A percentile compares a stretch with the other conserved stretches of the same genome.
Conservation (phyloP, 1,140 invertebrate species). For the Drosophila micromelanica region DNA sequence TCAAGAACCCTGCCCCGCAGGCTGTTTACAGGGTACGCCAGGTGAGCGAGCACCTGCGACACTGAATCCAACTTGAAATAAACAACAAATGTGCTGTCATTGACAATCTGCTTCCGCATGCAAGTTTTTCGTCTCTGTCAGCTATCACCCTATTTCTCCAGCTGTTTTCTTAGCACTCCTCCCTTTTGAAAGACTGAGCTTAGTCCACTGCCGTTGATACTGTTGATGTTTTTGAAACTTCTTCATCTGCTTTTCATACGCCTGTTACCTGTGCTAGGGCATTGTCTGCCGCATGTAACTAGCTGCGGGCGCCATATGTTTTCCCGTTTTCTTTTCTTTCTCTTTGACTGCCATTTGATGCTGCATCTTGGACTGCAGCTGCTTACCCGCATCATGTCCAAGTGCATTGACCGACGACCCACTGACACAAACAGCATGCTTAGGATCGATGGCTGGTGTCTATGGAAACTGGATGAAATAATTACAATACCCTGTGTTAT, state of each 20-base stretch:
- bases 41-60: constrained; percentile 28
- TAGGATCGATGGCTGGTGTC: not conserved
- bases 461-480: not conserved
- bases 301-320: constrained; percentile 72
- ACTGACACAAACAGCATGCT: constrained; percentile 52
- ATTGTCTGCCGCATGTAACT: constrained; percentile 67
- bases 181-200: constrained; percentile 16
- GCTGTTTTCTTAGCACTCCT: not conserved
- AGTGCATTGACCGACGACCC: constrained; percentile 70
- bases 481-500: too few relatives aligned
- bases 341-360: constrained; percentile 21
- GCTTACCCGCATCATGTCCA: constrained; percentile 16
- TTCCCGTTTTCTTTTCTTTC: constrained; percentile 51
- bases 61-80: constrained; percentile 67
- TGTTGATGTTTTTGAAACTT: constrained; percentile 38
- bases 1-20: constrained; percentile 20
- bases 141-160: constrained; percentile 12
- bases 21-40: constrained; percentile 30
- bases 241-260: constrained; percentile 55
- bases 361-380: constrained; percentile 35
- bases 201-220: constrained; percentile 40
- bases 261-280: constrained; percentile 31
- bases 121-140: constrained; percentile 30
- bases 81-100: constrained; percentile 57
- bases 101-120: constrained; percentile 67